Base-by-base conservation (phyloP, 2,888 invertebrate species). In the Ischnus inquisitorius region DNA sequence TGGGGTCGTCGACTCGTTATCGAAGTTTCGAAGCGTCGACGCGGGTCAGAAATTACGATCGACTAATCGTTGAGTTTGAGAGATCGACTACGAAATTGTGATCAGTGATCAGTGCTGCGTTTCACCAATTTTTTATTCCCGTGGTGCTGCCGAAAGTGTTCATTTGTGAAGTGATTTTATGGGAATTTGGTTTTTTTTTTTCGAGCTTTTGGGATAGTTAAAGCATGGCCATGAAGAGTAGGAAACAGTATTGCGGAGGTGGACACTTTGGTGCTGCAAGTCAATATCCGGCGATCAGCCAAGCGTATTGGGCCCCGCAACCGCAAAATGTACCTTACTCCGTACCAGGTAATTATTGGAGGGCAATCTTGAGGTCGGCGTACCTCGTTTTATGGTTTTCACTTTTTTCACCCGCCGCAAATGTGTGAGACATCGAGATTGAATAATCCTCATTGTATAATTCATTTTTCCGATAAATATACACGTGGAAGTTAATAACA, bases 251-350 rank as follows among this genome's bases (percentile, higher is more conserved):
- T 83, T 84, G 84, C 88, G 93, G 92, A 64, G 89, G 90, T 72
- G 89, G 87, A 84, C 90, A 92, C 83, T 88, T 89, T 82, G 87
- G 89, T 84, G 87, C 91, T 41, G 90, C 90, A 82, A 86, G 89
- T 84, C 92, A 92, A 88, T 97, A 97, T 95, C 97, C 97, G 93
- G 95, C 97, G 90, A 97, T 97, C 95, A 96, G 96, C 94, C 96
- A 97, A 93, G 96, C 97, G 93, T 97, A 97, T 94, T 97, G 97
- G 97, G 96, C 97, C 92, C 97, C 97, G 88, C 96, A 97, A 91
- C 95, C 97, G 87, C 96, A 96, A 94, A 96, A 96, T 90, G 96
- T 96, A 93, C 97, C 97, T 91, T 97, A 97, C 94, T 96, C 97
- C 94, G 95, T 97, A 94, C 97, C 97, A 97, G 97, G 97, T 97